Percentiles rank a stretch among this genome's conserved stretches.
Conservation (phyloP, 2,888 invertebrate genomes). For the Pharmacophagus antenor region DNA sequence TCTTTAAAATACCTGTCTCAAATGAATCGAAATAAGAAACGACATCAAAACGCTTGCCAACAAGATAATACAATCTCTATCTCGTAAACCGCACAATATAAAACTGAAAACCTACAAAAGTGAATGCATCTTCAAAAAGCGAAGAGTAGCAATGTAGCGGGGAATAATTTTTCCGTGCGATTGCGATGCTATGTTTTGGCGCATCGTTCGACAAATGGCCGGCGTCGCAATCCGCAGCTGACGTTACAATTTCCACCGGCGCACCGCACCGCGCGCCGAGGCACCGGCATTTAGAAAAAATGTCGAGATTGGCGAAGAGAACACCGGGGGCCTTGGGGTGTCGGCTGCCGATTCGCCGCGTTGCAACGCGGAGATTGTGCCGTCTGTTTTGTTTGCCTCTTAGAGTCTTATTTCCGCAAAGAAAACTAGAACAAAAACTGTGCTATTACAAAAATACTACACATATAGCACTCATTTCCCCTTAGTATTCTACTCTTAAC, state of each 20-base stretch:
- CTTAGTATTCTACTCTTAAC: slow-evolving; percentile 11
- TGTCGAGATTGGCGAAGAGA: slow-evolving; percentile 70
- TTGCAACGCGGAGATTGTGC: slow-evolving; percentile 75
- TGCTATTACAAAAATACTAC: slow-evolving; percentile 61
- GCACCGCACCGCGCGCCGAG: slow-evolving; percentile 44
- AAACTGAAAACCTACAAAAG: slow-evolving; percentile 62
- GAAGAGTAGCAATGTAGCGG: slow-evolving; percentile 68
- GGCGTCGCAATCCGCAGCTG: slow-evolving; percentile 73
- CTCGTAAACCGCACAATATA: slow-evolving; percentile 68
- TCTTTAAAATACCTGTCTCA: slow-evolving; percentile 46
- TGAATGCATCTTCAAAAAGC: slow-evolving; percentile 72
- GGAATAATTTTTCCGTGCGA: slow-evolving; percentile 75
- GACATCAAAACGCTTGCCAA: slow-evolving; percentile 68
- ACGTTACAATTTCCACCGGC: slow-evolving; percentile 67
- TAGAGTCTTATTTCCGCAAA: slow-evolving; percentile 71
- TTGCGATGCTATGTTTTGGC: slow-evolving; percentile 77
- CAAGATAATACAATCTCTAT: slow-evolving; percentile 71
- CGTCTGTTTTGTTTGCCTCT: slow-evolving; percentile 74
- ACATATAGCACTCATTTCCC: slow-evolving; percentile 43
- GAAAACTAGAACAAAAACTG: slow-evolving; percentile 65
- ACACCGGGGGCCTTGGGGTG: slow-evolving; percentile 66
- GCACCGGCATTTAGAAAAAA: slow-evolving; percentile 64
- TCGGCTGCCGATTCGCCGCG: slow-evolving; percentile 69
- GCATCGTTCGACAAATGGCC: slow-evolving; percentile 75
- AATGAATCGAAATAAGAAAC: slow-evolving; percentile 64